Base-by-base conservation (phyloP, 2,113 vertebrate species). In the Heliornis fulica region DNA sequence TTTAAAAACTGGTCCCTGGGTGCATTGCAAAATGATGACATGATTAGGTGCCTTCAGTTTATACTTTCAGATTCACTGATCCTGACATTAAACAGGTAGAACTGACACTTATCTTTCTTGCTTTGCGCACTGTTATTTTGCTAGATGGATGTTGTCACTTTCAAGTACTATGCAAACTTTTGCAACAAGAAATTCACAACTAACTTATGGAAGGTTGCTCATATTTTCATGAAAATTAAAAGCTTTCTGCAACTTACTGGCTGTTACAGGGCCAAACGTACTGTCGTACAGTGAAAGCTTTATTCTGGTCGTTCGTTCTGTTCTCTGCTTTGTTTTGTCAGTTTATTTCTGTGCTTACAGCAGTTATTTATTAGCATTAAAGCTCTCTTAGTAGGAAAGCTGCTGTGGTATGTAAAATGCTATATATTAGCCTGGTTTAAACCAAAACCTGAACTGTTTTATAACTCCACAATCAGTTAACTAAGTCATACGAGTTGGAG, bases 1-100 rank as follows among this genome's bases (percentile, higher is more conserved):
- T 83, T 87, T 95, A 70, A 88, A 89, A 83, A 83, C 31, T 63
- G 29, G 46, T 94, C 72, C 51, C 64, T 90, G 41, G 11, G 13
- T 87, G 19, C 51, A 8, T 0, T 71, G 83, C 81, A 69, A 83
- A 94, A 78, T 89, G 56, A 56, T 74, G 53, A 54, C 20, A 6
- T 46, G 25, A 34, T 89, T 64, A 54, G 23, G 34, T 89, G 38
- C 46, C 60, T 90, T 93, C 59, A 90, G 26, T 40, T 92, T 83
- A 26, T n/a, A 46, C 56, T 87, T 86, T 15, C 32, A 19, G n/a
- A 90, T 92, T 92, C 43, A 81, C 18, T 28, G 75, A 21, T 87
- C 60, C 56, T 95, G 68, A 50, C 32, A 14, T 81, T 77, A 89
- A 80, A 36, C 51, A 70, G 26, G 21, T 71, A 84, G 76, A 89